Evolutionary conservation across 2,113 vertebrate species (phyloP), one percentile per base, ranked within the genome.

Genomic region (Sceloporus tristichus): DNA sequence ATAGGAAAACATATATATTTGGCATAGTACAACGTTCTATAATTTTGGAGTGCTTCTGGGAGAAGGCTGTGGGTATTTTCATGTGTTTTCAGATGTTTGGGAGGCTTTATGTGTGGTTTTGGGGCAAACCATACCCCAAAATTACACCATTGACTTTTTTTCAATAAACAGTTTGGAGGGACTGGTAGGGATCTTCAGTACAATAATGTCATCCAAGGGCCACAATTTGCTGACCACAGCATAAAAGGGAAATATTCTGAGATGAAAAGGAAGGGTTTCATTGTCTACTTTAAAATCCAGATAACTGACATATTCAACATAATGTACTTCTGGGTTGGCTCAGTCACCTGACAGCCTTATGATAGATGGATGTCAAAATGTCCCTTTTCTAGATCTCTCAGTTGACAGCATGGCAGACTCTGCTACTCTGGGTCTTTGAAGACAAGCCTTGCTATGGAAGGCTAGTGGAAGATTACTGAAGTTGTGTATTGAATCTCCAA

Each of bases 361-460:
- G 94, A 95, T 95, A 95, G 95, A 95, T 94, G 94, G 94, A 94
- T 96, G 94, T 95, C 95, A 95, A 94, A 95, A 96, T 95, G 91
- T 90, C 92, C 92, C 92, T 95, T 95, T 95, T 94, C 92, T 94
- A 94, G 94, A 94, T 95, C 94, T 95, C 91, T 93, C 94, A 93
- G 88, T 93, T 95, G 94, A 94, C 94, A 95, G 90, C 92, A 91
- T 89, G 92, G 94, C 94, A 95, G 93, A 95, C 91, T 94, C 93
- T 93, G 92, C 94, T 96, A 92, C 94, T 96, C 94, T 94, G 53
- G 92, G 92, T 91, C 94, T 95, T 95, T 95, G 94, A 95, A 95
- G 94, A 79, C 0, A 90, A 95, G 93, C 93, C 92, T 94, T 93
- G 80, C 90, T 94, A 85, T 85, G 84, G 87, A 87, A 93, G 87